Conservation (phyloP, 35 echinoderm and acorn worm genomes). For the Ptychodera flava region DNA sequence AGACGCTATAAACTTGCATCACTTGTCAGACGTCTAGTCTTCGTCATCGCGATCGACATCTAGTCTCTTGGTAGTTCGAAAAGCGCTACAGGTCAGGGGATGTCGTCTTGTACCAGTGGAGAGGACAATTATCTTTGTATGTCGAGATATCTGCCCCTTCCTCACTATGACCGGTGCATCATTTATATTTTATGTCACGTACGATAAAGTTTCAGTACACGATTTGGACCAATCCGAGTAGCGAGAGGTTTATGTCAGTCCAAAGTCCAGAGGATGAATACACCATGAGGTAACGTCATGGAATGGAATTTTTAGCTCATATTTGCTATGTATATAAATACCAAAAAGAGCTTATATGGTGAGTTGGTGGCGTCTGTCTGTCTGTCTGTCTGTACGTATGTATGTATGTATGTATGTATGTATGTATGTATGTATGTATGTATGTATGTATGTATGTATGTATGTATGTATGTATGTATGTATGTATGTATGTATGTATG, state of each 20-base stretch:
- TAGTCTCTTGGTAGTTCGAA: too few relatives aligned
- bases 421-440: background rate
- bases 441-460: constrained; percentile 2
- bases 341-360: background rate
- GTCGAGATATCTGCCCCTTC: background rate
- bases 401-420: background rate
- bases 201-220: background rate
- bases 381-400: background rate
- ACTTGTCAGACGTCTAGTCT: too few relatives aligned
- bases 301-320: background rate
- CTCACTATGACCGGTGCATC: too few relatives aligned
- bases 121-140: background rate
- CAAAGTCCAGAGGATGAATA: background rate
- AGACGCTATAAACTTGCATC: too few relatives aligned
- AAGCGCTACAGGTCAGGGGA: too few relatives aligned
- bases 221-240: background rate
- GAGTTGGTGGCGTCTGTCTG: background rate
- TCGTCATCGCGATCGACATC: too few relatives aligned
- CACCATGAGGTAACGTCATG: too few relatives aligned
- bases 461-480: constrained; percentile 2
- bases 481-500: background rate
- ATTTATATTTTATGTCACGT: background rate
- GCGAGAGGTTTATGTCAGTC: background rate
- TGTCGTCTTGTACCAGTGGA: too few relatives aligned
- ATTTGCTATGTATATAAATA: background rate